Percentiles rank a stretch among this genome's conserved stretches.
Conservation (phyloP, 2,888 invertebrate species). For the Thecocarcelia acutangulata region DNA sequence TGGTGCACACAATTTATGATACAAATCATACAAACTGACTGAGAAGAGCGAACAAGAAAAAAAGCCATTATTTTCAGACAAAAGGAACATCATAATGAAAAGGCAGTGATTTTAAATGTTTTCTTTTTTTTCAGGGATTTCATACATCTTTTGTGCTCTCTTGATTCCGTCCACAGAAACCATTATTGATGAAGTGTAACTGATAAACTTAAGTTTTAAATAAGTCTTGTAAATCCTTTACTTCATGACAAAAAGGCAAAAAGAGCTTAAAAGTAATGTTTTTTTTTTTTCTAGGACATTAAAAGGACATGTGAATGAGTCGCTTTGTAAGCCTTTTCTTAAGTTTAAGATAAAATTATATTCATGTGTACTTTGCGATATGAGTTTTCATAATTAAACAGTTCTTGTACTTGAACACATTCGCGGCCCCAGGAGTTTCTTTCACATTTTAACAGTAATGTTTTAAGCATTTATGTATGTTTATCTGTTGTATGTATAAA, state of each 20-base stretch:
- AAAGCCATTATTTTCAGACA: not conserved
- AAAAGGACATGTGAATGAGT: too few species aligned
- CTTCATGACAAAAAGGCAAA: too few species aligned
- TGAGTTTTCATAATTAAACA: slow-evolving; percentile 22
- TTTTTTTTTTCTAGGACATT: slow-evolving; percentile 2
- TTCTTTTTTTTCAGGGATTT: not conserved
- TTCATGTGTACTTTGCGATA: slow-evolving; percentile 22
- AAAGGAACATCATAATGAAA: not conserved
- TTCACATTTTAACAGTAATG: too few species aligned
- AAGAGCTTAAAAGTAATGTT: too few species aligned
- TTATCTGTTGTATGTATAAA: too few species aligned
- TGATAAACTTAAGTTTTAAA: slow-evolving; percentile 53
- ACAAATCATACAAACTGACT: slow-evolving; percentile 33
- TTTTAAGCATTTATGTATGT: too few species aligned
- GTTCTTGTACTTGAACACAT: slow-evolving; percentile 27
- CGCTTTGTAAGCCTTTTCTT: not conserved
- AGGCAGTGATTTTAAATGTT: slow-evolving; percentile 11
- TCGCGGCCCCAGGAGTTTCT: not conserved
- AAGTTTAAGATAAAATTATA: slow-evolving; percentile 6
- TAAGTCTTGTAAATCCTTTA: not conserved
- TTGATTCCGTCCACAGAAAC: slow-evolving; percentile 11
- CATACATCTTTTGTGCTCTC: not conserved
- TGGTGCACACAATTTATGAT: slow-evolving; percentile 33
- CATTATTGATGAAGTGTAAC: slow-evolving; percentile 43
- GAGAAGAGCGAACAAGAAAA: not conserved